Conservation (phyloP, 2,797 vertebrate genomes). For the Sebastes aleutianus region DNA sequence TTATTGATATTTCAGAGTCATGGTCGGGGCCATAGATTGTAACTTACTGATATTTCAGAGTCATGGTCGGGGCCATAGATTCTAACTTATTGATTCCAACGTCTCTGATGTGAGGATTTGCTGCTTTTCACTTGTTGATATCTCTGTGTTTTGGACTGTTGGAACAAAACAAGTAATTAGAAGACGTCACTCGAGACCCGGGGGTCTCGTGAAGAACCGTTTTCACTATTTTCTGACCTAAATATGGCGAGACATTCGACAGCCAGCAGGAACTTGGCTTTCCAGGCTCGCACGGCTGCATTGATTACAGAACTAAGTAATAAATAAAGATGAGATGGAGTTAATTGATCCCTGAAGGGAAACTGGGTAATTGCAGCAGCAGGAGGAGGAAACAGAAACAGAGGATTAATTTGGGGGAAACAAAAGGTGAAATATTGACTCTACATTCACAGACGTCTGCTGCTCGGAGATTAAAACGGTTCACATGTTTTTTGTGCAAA, state of each 20-base stretch:
- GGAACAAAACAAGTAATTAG: background rate
- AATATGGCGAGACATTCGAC: background rate
- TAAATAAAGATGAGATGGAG: constrained; percentile 1
- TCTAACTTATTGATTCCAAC: no score
- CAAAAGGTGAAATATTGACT: background rate
- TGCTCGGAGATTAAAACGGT: background rate
- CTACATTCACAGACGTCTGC: background rate
- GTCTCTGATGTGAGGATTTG: no score
- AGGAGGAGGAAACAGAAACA: background rate
- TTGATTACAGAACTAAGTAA: background rate
- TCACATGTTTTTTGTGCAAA: background rate
- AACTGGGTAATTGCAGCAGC: background rate
- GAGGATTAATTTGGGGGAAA: constrained; percentile 13
- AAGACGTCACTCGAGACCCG: background rate
- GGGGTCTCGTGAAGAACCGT: background rate
- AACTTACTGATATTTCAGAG: no score
- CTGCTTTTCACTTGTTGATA: no score
- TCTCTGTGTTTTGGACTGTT: background rate
- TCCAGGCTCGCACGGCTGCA: background rate
- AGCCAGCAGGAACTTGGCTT: background rate
- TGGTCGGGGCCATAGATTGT: no score
- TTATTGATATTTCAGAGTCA: no score
- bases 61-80: no score
- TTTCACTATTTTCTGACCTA: background rate
- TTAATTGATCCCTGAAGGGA: constrained; percentile 16